phyloP scores from a whole-genome alignment of 2,797 vertebrate genomes.

The Galaxias olidus region DNA sequence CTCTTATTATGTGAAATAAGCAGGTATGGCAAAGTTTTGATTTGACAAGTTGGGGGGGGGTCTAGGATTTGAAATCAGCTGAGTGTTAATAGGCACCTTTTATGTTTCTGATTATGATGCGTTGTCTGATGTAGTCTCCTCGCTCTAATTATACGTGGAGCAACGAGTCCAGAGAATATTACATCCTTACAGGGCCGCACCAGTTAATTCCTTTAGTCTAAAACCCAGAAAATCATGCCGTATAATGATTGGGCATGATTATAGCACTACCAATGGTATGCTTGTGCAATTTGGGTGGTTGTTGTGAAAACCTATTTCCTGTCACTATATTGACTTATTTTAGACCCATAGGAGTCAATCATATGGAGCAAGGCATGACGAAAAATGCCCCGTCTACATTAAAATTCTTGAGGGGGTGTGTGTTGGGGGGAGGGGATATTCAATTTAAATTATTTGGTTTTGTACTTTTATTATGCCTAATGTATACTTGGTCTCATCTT shows the following conservation, averaged over 20 bases:
- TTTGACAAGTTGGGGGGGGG: constrained; percentile 41
- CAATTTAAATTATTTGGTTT: too few relatives aligned
- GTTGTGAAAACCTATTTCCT: too few relatives aligned
- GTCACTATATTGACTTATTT: too few relatives aligned
- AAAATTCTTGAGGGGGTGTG: too few relatives aligned
- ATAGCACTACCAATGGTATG: constrained; percentile 48
- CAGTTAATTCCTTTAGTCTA: constrained; percentile 35
- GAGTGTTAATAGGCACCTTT: constrained; percentile 35
- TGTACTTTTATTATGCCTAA: too few relatives aligned
- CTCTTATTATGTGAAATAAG: constrained; percentile 46
- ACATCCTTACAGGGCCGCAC: constrained; percentile 44
- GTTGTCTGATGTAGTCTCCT: constrained; percentile 40
- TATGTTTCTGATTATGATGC: constrained; percentile 50
- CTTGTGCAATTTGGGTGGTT: constrained; percentile 9
- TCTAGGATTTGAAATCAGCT: constrained; percentile 44
- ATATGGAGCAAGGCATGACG: too few relatives aligned
- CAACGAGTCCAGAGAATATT: constrained; percentile 37
- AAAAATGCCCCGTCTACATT: too few relatives aligned
- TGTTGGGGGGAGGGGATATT: too few relatives aligned
- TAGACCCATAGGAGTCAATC: too few relatives aligned
- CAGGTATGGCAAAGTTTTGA: constrained; percentile 45
- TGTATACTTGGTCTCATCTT: too few relatives aligned
- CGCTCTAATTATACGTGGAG: constrained; percentile 45
- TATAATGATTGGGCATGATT: constrained; percentile 58
- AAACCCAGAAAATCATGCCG: constrained; percentile 52